Evolutionary conservation across 2,888 invertebrate species (phyloP).

Genomic region (Celastrina argiolus): DNA sequence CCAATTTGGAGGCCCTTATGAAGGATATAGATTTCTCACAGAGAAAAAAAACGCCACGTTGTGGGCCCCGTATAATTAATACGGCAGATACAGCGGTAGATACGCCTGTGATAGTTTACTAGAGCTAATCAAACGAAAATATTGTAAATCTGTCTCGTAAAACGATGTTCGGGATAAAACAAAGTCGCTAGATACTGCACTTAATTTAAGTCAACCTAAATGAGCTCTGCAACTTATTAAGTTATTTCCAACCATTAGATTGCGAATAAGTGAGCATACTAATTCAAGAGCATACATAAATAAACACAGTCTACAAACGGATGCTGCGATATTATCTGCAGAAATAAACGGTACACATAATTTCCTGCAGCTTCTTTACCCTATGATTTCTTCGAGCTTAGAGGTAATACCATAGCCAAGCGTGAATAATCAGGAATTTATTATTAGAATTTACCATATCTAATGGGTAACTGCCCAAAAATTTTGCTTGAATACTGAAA

Average conservation of each 20-base stretch:
- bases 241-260: not conserved
- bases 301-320: conserved; percentile 1
- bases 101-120: no score
- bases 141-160: no score
- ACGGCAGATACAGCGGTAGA: no score
- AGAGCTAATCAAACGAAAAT: no score
- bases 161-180: no score
- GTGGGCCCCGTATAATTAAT: no score
- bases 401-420: not conserved
- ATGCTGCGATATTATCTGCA: conserved; percentile 2
- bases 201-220: not conserved
- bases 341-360: conserved; percentile 3
- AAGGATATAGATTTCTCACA: no score
- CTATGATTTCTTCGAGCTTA: not conserved
- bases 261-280: not conserved
- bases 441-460: not conserved
- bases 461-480: not conserved
- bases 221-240: not conserved
- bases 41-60: no score
- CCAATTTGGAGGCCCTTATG: no score
- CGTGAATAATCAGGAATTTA: not conserved
- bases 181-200: no score
- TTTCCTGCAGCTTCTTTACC: not conserved
- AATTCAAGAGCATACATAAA: not conserved
- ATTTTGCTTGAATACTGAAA: no score